phyloP scores from a whole-genome alignment of 1,140 invertebrate species.

The Trichonephila clavipes region DNA sequence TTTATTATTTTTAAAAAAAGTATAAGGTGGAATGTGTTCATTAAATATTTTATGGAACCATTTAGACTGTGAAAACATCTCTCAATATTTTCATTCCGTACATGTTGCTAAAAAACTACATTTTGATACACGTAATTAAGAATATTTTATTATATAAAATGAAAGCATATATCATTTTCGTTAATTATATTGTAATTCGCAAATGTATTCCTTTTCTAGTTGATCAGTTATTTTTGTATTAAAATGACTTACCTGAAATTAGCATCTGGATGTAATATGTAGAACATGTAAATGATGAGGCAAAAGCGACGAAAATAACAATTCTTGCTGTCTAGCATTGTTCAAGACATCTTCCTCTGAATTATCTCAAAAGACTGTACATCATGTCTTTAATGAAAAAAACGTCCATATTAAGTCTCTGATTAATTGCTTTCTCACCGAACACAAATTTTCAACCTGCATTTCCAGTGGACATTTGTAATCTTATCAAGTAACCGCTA shows the following conservation, averaged over 20 bases:
- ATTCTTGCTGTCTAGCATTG: slow-evolving; percentile 61
- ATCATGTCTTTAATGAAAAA: background rate
- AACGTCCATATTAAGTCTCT: background rate
- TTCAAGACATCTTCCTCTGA: slow-evolving; percentile 44
- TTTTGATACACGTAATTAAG: no score
- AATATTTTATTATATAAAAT: no score
- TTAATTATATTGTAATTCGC: no score
- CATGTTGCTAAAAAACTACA: no score
- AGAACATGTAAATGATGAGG: slow-evolving; percentile 57
- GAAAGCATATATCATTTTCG: no score
- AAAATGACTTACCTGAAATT: slow-evolving; percentile 60
- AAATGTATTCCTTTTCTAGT: no score
- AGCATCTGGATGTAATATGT: slow-evolving; percentile 60
- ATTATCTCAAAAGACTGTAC: slow-evolving; percentile 38
- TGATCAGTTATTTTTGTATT: background rate
- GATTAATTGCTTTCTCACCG: background rate
- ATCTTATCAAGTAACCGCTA: background rate
- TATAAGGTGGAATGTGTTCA: no score
- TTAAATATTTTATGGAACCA: no score
- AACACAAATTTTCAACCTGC: background rate
- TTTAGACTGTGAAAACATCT: no score
- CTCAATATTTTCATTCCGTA: no score
- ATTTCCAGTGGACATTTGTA: background rate
- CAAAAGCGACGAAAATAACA: slow-evolving; percentile 51
- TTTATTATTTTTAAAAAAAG: no score